Conservation (phyloP, 2,888 invertebrate species). For the Leptura quadrifasciata region DNA sequence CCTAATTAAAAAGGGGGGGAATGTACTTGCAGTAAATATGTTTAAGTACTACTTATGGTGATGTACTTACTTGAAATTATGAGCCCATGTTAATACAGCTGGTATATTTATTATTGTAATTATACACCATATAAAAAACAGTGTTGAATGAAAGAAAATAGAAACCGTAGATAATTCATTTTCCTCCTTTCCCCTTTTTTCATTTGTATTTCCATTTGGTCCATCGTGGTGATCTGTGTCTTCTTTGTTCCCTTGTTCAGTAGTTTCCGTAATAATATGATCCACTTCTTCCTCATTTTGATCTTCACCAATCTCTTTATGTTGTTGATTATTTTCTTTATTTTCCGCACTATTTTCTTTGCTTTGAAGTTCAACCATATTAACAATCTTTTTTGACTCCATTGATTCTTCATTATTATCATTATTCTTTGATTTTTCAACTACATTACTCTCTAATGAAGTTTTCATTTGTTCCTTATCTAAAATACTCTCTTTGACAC, state of each 20-base stretch:
- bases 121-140: conserved; percentile 82
- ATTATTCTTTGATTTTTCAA: neutral
- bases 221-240: conserved; percentile 22
- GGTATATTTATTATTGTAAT: conserved; percentile 83
- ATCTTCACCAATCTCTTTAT: conserved; percentile 33
- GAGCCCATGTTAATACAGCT: conserved; percentile 86
- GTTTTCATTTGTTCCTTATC: conserved; percentile 14
- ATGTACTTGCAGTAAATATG: too few relatives aligned
- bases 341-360: neutral
- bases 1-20: too few relatives aligned
- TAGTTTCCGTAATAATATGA: neutral
- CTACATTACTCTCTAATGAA: neutral
- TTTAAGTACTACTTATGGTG: neutral
- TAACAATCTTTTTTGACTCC: conserved; percentile 20
- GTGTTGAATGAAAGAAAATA: conserved; percentile 83
- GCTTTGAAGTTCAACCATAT: neutral
- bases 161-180: conserved; percentile 54
- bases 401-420: conserved; percentile 24
- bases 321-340: neutral
- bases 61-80: conserved; percentile 82
- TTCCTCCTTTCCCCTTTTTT: neutral
- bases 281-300: conserved; percentile 15
- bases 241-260: conserved; percentile 23
- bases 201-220: neutral
- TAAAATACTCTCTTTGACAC: conserved; percentile 16